Conservation (phyloP, 64 coral and sea anemone species). For the Orbicella faveolata region DNA sequence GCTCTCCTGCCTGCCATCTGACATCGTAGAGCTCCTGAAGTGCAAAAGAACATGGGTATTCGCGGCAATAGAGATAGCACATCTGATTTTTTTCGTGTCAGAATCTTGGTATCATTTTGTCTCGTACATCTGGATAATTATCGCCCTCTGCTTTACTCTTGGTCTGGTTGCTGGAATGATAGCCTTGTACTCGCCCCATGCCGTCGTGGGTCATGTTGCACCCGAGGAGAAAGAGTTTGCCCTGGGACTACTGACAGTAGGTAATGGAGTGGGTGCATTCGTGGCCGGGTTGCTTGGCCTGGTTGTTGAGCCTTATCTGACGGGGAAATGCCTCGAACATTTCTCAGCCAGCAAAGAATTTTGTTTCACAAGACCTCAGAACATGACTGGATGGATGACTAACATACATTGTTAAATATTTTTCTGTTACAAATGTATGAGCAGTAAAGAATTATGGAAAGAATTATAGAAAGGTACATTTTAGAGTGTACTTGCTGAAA, state of each 20-base stretch:
- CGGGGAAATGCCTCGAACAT: slow-evolving; percentile 26
- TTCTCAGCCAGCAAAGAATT: slow-evolving; percentile 41
- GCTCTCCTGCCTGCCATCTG: slow-evolving; percentile 24
- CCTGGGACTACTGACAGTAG: slow-evolving; percentile 65
- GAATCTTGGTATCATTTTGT: slow-evolving; percentile 86
- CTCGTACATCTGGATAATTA: slow-evolving; percentile 58
- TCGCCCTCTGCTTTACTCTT: slow-evolving; percentile 60
- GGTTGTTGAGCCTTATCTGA: slow-evolving; percentile 41
- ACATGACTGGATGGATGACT: slow-evolving; percentile 57
- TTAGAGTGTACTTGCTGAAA: too few species aligned
- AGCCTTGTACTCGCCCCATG: slow-evolving; percentile 69
- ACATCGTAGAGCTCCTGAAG: slow-evolving; percentile 20
- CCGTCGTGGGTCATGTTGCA: slow-evolving; percentile 23
- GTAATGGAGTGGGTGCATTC: slow-evolving; percentile 53
- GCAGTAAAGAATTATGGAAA: too few species aligned
- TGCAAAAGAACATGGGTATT: slow-evolving; percentile 80
- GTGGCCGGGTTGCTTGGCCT: slow-evolving; percentile 46
- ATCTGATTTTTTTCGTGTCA: slow-evolving; percentile 54
- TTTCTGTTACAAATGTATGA: too few species aligned
- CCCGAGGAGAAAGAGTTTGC: slow-evolving; percentile 79
- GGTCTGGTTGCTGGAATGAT: slow-evolving; percentile 67
- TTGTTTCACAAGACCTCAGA: slow-evolving; percentile 59
- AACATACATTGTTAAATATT: slow-evolving; percentile 53
- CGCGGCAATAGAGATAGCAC: neutral
- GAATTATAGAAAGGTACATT: too few species aligned